Conservation (phyloP, 2,797 vertebrate genomes). For the Rhincodon typus region DNA sequence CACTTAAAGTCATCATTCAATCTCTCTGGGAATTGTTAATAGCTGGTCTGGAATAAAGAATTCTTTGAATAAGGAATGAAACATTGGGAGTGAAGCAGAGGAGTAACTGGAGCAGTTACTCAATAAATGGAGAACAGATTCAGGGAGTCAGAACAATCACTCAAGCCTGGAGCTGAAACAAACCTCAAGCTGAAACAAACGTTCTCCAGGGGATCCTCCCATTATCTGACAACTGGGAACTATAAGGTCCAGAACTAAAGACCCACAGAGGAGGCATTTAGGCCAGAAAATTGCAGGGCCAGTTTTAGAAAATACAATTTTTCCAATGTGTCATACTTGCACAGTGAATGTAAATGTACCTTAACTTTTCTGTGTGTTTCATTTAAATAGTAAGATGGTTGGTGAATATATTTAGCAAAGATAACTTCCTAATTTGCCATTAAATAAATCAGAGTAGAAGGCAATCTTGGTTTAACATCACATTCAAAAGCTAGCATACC, state of each 20-base stretch:
- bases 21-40: neutral
- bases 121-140: neutral
- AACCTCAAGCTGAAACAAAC: neutral
- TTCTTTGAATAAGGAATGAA: too few species aligned
- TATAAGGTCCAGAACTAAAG: neutral
- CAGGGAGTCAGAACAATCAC: neutral
- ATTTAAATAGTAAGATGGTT: neutral
- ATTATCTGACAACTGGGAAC: neutral
- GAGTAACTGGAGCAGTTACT: neutral
- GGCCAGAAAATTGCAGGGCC: neutral
- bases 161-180: neutral
- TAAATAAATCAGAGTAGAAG: neutral
- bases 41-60: neutral
- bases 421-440: neutral
- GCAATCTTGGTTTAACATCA: neutral
- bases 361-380: neutral
- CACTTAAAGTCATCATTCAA: neutral
- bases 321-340: neutral
- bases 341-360: neutral
- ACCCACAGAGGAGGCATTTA: neutral
- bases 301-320: neutral
- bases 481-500: neutral
- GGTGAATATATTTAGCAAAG: neutral
- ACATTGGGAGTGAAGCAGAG: neutral
- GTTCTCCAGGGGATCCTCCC: neutral